Base-by-base conservation (phyloP, 1,140 invertebrate species). In the Holotrichia oblita region DNA sequence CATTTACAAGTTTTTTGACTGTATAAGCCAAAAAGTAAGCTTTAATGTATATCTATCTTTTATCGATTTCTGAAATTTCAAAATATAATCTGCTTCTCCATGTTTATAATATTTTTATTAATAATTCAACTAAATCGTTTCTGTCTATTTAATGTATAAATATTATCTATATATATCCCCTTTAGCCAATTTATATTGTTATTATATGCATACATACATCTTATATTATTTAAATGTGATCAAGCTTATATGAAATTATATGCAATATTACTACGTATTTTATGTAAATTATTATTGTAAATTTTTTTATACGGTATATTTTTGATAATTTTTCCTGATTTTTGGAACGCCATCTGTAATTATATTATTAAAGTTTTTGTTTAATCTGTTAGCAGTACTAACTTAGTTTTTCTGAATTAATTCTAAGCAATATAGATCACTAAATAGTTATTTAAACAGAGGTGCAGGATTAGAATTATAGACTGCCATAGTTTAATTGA, bases 41-140 rank as follows among this genome's bases (percentile, higher is more conserved):
- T 34, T 34, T 34, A 34, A 34, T n/a, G n/a, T n/a, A n/a, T n/a
- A n/a, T n/a, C n/a, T n/a, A n/a, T 34, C 27, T 2, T 34, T 34
- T 34, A 34, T 34, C 27, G 27, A 34, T 34, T 34, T 34, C 27
- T 34, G 27, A 4, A 34, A 34, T 34, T 34, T 34, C 27, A 4
- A 34, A 4, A 34, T 2, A 55, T 55, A 55, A 55, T 55, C 12
- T 17, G 48, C 48, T 55, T 55, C 3, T 17, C 0, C 17, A 55
- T 55, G 20, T 41, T 17, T 6, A 20, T 78, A 12, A 40, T 40
- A 20, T 61, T 80, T 27, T 42, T 42, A 24, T 55, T 79, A 72
- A 55, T 76, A 4, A 64, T 73, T 17, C 2, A 55, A 7, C 2
- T n/a, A n/a, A n/a, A n/a, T n/a, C n/a, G n/a, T n/a, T n/a, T n/a